Conservation (phyloP, 2,888 invertebrate genomes). For the Pseudococcus longispinus region DNA sequence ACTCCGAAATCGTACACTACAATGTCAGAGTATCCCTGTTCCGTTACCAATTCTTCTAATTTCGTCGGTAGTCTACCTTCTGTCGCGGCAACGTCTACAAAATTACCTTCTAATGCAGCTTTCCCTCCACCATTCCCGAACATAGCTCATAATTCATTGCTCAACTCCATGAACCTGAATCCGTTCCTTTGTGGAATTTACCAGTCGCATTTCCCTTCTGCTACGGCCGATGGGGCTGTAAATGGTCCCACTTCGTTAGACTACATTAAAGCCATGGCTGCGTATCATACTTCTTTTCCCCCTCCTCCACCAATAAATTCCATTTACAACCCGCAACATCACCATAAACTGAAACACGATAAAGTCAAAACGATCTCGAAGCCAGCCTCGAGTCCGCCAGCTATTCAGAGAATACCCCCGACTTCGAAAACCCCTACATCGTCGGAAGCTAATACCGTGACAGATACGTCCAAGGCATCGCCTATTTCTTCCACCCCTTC, state of each 20-base stretch:
- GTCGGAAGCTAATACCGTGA: neutral
- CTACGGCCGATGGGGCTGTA: conserved; percentile 49
- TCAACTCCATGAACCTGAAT: conserved; percentile 58
- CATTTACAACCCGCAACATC: conserved; percentile 60
- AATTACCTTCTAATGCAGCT: neutral
- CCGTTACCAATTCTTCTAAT: conserved; percentile 48
- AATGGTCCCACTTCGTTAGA: conserved; percentile 56
- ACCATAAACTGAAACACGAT: conserved; percentile 43
- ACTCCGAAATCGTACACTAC: neutral
- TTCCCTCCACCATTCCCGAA: neutral
- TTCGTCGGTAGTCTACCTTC: conserved; percentile 50
- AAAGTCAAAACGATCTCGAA: neutral
- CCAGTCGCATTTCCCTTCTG: conserved; percentile 58
- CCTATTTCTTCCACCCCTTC: neutral
- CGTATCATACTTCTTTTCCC: conserved; percentile 57
- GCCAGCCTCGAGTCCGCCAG: neutral
- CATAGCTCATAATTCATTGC: conserved; percentile 51
- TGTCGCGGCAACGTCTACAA: neutral
- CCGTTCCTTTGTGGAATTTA: conserved; percentile 60
- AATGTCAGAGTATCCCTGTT: neutral
- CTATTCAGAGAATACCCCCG: conserved; percentile 33
- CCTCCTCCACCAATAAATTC: conserved; percentile 59
- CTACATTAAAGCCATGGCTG: conserved; percentile 60
- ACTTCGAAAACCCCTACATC: neutral
- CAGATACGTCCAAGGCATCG: neutral